A percentile compares a stretch with the other conserved stretches of the same genome.
phyloP scores from a whole-genome alignment of 2,797 vertebrate genomes.

The Knipowitschia caucasica region DNA sequence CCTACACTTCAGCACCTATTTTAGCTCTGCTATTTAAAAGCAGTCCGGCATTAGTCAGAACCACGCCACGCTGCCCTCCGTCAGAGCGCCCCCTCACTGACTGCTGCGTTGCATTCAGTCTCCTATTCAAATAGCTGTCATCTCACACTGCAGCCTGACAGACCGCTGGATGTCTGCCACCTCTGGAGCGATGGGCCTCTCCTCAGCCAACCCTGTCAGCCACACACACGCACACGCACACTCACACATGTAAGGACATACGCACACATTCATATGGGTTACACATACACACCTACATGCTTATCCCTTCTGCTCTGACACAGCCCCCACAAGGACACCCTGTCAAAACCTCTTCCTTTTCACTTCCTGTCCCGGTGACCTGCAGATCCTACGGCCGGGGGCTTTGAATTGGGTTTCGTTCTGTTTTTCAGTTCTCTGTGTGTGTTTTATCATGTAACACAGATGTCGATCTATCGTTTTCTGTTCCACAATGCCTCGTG shows the following conservation, averaged over 20 bases:
- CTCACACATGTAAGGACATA: conserved; percentile 42
- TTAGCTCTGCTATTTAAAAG: conserved; percentile 74
- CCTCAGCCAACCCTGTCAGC: conserved; percentile 67
- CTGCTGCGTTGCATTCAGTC: conserved; percentile 57
- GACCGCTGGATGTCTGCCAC: conserved; percentile 73
- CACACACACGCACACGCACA: conserved; percentile 45
- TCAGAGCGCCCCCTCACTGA: conserved; percentile 61
- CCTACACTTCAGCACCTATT: conserved; percentile 61
- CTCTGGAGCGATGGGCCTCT: conserved; percentile 65
- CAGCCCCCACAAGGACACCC: conserved; percentile 75
- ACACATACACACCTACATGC: conserved; percentile 51
- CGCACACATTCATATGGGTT: conserved; percentile 62
- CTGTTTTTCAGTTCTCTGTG: conserved; percentile 34
- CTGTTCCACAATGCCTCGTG: conserved; percentile 64
- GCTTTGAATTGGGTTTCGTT: conserved; percentile 70
- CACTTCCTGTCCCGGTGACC: conserved; percentile 69
- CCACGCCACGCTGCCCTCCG: conserved; percentile 48
- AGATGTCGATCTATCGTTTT: conserved; percentile 65
- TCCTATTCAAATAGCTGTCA: conserved; percentile 74
- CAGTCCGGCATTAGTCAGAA: conserved; percentile 69
- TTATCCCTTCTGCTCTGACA: conserved; percentile 70
- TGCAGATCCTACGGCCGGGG: conserved; percentile 57
- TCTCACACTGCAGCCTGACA: conserved; percentile 71
- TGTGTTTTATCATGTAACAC: conserved; percentile 52
- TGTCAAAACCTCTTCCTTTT: conserved; percentile 80